Evolutionary conservation across 2,888 invertebrate genomes (phyloP), one percentile per base, ranked within the genome.

Genomic region (Nycteola revayana): DNA sequence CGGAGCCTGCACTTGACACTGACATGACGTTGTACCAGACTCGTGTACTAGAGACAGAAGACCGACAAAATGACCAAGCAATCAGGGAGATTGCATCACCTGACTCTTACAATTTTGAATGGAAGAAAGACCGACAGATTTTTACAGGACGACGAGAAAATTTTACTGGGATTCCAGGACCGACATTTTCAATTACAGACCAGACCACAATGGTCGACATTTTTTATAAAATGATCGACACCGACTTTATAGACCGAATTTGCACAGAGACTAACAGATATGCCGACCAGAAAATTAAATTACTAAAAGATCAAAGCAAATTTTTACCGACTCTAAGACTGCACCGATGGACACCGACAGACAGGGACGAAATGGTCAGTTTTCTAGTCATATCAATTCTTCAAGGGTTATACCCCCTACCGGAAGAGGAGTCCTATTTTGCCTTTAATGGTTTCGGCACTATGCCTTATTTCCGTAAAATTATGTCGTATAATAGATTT

Each of bases 401-500:
- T 5, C 58, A 58, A 29, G 52, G 48, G 0, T 29, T 53, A 1
- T 54, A 51, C 27, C 53, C 51, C 6, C 14, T 49, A 21, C 36
- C 30, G 8, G 39, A 46, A 6, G 44, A 49, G 11, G 39, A 51
- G 18, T 8, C 30, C 3, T 49, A 48, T 8, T 50, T 59, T 38
- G 1, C 9, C 7, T 52, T 52, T 11, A 51, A 56, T 11, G 51
- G 49, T 6, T 55, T 50, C 9, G 49, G 51, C 4, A 58, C 54
- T 6, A 48, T 49, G 50, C 45, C 48, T 0, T 55, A 56, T 30
- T 60, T 60, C 28, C 0, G 9, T 0, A 27, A 29, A n/a, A 54
- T 57, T 1, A 53, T 61, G 52, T 31, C 51, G 0, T 62, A 48
- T 7, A 60, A 59, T 10, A 11, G 56, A 6, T 61, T 37, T 25